Percentiles rank a stretch among this genome's conserved stretches.
phyloP scores from a whole-genome alignment of 2,113 vertebrate species.

The Rhabdornis inornatus region DNA sequence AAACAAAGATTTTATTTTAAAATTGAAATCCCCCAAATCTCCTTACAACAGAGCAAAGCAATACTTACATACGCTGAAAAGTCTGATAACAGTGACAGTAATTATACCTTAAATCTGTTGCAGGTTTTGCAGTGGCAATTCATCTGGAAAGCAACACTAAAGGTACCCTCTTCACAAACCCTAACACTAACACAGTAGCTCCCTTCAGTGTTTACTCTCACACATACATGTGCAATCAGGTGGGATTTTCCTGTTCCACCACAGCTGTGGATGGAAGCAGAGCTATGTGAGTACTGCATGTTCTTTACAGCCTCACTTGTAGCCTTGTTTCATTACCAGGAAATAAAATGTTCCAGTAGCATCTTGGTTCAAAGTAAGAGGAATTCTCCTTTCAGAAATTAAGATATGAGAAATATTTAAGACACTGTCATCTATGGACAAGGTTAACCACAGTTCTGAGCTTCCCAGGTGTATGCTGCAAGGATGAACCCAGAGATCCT shows the following conservation, averaged over 20 bases:
- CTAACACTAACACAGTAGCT: not conserved
- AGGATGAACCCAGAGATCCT: not conserved
- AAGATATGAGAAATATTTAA: not conserved
- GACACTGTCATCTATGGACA: not conserved
- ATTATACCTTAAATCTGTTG: not conserved
- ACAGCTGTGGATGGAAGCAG: not conserved
- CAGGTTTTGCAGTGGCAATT: not conserved
- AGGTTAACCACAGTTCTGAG: not conserved
- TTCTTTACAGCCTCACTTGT: not conserved
- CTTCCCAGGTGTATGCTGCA: not conserved
- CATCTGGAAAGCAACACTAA: not conserved
- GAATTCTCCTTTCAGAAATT: not conserved
- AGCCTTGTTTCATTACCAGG: not conserved
- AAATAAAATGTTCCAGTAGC: not conserved
- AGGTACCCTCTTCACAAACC: not conserved
- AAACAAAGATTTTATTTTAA: not conserved
- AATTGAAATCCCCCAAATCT: not conserved
- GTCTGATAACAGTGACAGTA: not conserved
- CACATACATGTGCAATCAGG: not conserved
- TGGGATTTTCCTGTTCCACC: not conserved
- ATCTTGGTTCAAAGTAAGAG: not conserved
- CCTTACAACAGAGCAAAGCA: not conserved
- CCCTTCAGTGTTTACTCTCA: not conserved
- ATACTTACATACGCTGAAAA: not conserved
- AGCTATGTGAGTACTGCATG: not conserved